These are phyloP conservation scores for Phyllostomus hastatus DNA, from an alignment of 2,113 vertebrate genomes.

Conservation along the genomic window DNA sequence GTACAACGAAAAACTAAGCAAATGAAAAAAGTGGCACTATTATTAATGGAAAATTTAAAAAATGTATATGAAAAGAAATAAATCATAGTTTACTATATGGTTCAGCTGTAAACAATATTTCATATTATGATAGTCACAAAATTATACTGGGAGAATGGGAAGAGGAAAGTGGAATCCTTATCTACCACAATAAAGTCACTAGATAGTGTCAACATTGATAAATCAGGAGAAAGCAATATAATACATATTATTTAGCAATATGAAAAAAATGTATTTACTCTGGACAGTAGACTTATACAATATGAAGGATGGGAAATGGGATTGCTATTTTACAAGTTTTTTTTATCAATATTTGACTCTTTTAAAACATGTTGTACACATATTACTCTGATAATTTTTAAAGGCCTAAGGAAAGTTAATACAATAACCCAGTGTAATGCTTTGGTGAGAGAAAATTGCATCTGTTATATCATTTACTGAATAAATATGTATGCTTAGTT, in stretches of 20 bases:
- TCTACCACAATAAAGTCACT: not conserved
- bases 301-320: not conserved
- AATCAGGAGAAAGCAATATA: not conserved
- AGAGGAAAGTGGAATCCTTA: slow-evolving; percentile 18
- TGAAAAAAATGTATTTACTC: not conserved
- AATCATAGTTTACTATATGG: not conserved
- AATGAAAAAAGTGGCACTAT: not conserved
- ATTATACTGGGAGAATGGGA: not conserved
- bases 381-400: slow-evolving; percentile 1
- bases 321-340: not conserved
- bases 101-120: not conserved
- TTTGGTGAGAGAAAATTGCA: not conserved
- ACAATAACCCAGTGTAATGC: not conserved
- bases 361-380: not conserved
- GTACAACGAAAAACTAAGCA: not conserved
- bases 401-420: not conserved
- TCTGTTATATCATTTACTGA: not conserved
- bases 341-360: not conserved
- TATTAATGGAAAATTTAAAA: not conserved
- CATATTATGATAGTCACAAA: not conserved
- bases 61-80: not conserved
- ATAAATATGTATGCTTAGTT: not conserved
- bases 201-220: not conserved
- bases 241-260: not conserved
- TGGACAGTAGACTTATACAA: not conserved